Percentiles rank a stretch among this genome's conserved stretches.
Conservation (phyloP, 2,113 vertebrate species). For the Spermophilus dauricus region DNA sequence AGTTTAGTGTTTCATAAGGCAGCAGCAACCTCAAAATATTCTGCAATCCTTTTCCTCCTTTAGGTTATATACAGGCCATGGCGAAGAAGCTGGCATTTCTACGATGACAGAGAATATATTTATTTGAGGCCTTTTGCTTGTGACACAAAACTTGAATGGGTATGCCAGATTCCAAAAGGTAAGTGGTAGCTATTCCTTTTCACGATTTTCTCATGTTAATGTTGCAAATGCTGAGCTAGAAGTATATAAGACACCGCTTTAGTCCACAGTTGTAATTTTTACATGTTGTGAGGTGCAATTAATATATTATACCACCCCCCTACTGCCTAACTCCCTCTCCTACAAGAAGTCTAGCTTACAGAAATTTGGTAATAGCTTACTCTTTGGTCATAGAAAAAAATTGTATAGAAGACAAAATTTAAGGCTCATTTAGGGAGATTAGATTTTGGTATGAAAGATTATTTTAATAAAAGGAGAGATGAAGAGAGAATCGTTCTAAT, state of each 20-base stretch:
- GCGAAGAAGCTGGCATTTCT: slow-evolving; percentile 82
- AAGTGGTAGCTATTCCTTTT: slow-evolving; percentile 74
- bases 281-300: background rate
- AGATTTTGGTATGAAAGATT: slow-evolving; percentile 37
- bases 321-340: background rate
- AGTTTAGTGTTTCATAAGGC: background rate
- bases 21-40: slow-evolving; percentile 19
- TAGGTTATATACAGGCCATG: slow-evolving; percentile 83
- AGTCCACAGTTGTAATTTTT: background rate
- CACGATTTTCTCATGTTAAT: background rate
- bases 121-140: slow-evolving; percentile 94
- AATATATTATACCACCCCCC: background rate
- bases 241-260: background rate
- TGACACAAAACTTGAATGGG: slow-evolving; percentile 95
- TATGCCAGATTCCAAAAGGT: slow-evolving; percentile 97
- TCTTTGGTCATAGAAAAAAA: slow-evolving; percentile 24
- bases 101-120: slow-evolving; percentile 85
- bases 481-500: background rate
- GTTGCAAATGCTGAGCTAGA: background rate
- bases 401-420: slow-evolving; percentile 32
- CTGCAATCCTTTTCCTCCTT: slow-evolving; percentile 34
- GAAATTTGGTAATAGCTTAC: background rate
- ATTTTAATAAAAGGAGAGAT: slow-evolving; percentile 46
- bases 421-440: background rate
- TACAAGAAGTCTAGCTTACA: background rate